phyloP scores from a whole-genome alignment of 2,888 invertebrate species.

The Pachymerium ferrugineum region DNA sequence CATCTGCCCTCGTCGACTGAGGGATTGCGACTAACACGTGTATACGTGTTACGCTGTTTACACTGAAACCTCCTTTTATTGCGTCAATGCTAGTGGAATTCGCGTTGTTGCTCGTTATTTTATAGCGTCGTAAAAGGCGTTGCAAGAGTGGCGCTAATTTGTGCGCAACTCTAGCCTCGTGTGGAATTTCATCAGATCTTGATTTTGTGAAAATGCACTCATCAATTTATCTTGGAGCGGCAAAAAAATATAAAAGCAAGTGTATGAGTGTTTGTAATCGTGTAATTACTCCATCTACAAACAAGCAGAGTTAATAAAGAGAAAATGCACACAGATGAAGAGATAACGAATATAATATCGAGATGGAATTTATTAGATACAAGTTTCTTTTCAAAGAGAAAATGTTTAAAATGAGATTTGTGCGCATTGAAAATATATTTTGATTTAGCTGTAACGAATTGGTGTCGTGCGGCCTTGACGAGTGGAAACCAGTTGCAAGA shows the following conservation, averaged over 20 bases:
- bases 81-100: constrained; percentile 4
- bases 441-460: background rate
- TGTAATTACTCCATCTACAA: background rate
- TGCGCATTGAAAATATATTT: no score
- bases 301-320: background rate
- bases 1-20: background rate
- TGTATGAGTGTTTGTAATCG: no score
- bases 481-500: constrained; percentile 2
- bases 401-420: no score
- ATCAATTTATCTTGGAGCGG: background rate
- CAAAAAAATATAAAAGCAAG: no score
- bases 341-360: background rate
- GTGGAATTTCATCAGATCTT: background rate
- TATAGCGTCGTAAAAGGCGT: constrained; percentile 15
- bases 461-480: constrained; percentile 13
- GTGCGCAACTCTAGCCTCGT: background rate
- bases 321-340: background rate
- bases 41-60: constrained; percentile 20
- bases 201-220: background rate
- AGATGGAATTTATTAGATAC: constrained; percentile 4
- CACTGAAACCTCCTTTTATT: background rate
- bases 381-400: no score
- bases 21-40: constrained; percentile 11
- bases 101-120: constrained; percentile 15
- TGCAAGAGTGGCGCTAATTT: constrained; percentile 20